These are phyloP conservation scores for Amiota minor DNA, from an alignment of 2,888 invertebrate species.

Conservation along the genomic window DNA sequence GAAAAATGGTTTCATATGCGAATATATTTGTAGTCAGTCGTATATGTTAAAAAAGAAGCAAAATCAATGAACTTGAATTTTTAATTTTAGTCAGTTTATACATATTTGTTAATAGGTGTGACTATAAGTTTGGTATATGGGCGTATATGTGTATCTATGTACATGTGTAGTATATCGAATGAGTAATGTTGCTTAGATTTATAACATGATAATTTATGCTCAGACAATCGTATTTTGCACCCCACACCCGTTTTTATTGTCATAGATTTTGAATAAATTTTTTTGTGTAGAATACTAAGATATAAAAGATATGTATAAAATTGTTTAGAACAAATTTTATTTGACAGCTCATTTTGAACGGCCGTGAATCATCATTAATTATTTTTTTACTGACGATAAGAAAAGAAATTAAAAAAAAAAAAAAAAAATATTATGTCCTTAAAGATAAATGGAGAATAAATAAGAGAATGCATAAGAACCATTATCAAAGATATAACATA, in stretches of 20 bases:
- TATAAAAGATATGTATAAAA: background rate
- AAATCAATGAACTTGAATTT: slow-evolving; percentile 57
- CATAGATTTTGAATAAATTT: background rate
- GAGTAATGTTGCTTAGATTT: slow-evolving; percentile 22
- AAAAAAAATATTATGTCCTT: too few relatives aligned
- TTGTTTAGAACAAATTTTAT: slow-evolving; percentile 21
- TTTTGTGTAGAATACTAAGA: background rate
- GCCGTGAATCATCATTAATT: slow-evolving; percentile 52
- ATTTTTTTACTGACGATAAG: slow-evolving; percentile 15
- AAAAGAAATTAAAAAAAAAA: background rate
- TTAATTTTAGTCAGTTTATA: slow-evolving; percentile 12
- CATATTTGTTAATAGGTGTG: too few relatives aligned
- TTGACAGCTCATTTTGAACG: slow-evolving; percentile 45
- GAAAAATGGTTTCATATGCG: too few relatives aligned
- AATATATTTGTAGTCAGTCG: too few relatives aligned
- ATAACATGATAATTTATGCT: slow-evolving; percentile 24
- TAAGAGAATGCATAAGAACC: too few relatives aligned
- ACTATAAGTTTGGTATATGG: too few relatives aligned
- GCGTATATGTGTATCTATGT: background rate
- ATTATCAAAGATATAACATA: too few relatives aligned
- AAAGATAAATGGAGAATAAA: too few relatives aligned
- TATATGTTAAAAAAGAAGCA: background rate
- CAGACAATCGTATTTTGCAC: background rate
- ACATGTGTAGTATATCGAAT: background rate
- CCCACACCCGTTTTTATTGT: background rate